Evolutionary conservation across 2,888 invertebrate genomes (phyloP), one percentile per base, ranked within the genome.

Genomic region (Caprella mutica): DNA sequence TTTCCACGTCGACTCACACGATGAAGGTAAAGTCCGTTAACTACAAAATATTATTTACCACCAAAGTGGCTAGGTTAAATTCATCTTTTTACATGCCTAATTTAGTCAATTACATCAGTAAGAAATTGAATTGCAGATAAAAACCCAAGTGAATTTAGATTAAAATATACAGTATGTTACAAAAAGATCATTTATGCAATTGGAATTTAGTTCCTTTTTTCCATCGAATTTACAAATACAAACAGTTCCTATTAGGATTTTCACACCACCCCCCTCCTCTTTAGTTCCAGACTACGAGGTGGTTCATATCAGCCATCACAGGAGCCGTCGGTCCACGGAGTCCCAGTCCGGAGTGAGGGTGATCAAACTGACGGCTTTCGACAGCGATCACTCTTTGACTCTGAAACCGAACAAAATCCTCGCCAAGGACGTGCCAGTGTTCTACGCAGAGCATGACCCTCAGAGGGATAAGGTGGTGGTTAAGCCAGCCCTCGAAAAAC

Each of bases 201-300:
- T n/a, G n/a, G n/a, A n/a, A n/a, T n/a, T n/a, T n/a, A n/a, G n/a
- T n/a, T n/a, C n/a, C n/a, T n/a, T n/a, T n/a, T n/a, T n/a, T n/a
- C n/a, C n/a, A n/a, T n/a, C n/a, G n/a, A n/a, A n/a, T n/a, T n/a
- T n/a, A n/a, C n/a, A n/a, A n/a, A n/a, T n/a, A n/a, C n/a, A n/a
- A n/a, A n/a, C n/a, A n/a, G n/a, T n/a, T n/a, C n/a, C n/a, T n/a
- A n/a, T n/a, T n/a, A n/a, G n/a, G n/a, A n/a, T n/a, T n/a, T n/a
- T n/a, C n/a, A n/a, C n/a, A n/a, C n/a, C n/a, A n/a, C n/a, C n/a
- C n/a, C n/a, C n/a, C n/a, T 17, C 23, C 14, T 19, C 5, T 24
- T 9, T 59, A 62, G 62, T 59, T 21, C 62, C 62, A 12, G 43
- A 33, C 14, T 62, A 62, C 52, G 56, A 59, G 38, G 39, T 62